Conservation (phyloP, 2,888 invertebrate species). For the Rhingia campestris region DNA sequence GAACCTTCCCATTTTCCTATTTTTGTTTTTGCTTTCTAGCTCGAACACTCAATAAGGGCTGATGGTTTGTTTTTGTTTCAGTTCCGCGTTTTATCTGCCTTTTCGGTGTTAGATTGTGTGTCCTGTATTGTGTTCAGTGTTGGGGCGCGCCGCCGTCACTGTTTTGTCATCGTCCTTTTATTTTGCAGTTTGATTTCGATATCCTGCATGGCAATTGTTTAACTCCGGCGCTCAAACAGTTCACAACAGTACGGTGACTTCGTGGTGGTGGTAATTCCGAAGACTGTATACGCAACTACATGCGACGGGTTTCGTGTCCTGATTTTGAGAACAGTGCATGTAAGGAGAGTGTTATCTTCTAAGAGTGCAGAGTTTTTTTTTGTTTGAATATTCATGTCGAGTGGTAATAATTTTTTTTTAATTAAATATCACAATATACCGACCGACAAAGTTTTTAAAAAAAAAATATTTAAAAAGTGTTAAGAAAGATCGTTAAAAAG, state of each 20-base stretch:
- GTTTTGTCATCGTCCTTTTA: conserved; percentile 2
- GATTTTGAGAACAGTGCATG: no score
- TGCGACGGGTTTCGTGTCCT: no score
- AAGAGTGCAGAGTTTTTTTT: no score
- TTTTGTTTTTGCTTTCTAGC: background rate
- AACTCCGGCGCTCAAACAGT: conserved; percentile 40
- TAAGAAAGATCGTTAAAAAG: background rate
- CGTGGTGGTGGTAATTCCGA: background rate
- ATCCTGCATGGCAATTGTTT: conserved; percentile 33
- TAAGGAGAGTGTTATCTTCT: no score
- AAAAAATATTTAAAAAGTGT: background rate
- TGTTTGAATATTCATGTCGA: no score
- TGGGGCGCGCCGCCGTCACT: no score
- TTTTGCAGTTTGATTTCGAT: conserved; percentile 6
- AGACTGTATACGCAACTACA: no score
- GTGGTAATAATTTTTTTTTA: no score
- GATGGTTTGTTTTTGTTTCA: conserved; percentile 9
- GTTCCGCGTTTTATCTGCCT: background rate
- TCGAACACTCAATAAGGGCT: conserved; percentile 1
- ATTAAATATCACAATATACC: no score
- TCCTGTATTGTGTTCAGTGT: no score
- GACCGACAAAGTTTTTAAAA: no score
- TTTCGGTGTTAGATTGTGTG: background rate
- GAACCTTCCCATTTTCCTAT: conserved; percentile 20
- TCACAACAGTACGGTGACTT: conserved; percentile 11